A percentile compares a stretch with the other conserved stretches of the same genome.
phyloP scores from a whole-genome alignment of 2,888 invertebrate genomes.

The Adelognathus sp. region DNA sequence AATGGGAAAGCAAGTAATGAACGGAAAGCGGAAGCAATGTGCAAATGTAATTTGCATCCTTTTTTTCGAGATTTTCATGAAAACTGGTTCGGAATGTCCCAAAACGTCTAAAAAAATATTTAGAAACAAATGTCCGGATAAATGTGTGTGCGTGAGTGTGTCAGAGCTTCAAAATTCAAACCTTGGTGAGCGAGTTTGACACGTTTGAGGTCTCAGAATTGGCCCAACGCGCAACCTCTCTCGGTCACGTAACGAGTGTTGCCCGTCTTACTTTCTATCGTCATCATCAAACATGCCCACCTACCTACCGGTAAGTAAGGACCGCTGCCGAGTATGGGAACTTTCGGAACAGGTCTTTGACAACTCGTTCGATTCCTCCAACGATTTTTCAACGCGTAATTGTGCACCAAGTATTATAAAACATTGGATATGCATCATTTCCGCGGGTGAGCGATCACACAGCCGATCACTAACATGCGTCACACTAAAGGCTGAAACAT shows the following conservation, averaged over 20 bases:
- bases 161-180: no score
- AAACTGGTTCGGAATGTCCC: no score
- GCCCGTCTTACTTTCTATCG: conserved; percentile 49
- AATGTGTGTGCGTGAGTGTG: no score
- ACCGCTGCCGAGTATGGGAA: background rate
- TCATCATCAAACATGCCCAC: no score
- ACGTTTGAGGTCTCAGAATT: background rate
- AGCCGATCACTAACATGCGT: conserved; percentile 7
- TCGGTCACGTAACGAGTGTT: conserved; percentile 2
- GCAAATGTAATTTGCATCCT: no score
- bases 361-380: conserved; percentile 18
- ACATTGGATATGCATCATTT: background rate
- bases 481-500: conserved; percentile 29
- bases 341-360: background rate
- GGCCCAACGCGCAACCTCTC: background rate
- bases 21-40: no score
- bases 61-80: no score
- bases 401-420: background rate
- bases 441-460: background rate
- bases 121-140: no score
- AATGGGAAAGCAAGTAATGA: no score
- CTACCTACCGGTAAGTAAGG: no score
- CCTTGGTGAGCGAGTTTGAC: background rate
- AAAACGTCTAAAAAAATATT: no score
- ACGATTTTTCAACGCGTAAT: background rate